phyloP scores from a whole-genome alignment of 92 coral and sea anemone species.

The Umimayanthus chanpuru region DNA sequence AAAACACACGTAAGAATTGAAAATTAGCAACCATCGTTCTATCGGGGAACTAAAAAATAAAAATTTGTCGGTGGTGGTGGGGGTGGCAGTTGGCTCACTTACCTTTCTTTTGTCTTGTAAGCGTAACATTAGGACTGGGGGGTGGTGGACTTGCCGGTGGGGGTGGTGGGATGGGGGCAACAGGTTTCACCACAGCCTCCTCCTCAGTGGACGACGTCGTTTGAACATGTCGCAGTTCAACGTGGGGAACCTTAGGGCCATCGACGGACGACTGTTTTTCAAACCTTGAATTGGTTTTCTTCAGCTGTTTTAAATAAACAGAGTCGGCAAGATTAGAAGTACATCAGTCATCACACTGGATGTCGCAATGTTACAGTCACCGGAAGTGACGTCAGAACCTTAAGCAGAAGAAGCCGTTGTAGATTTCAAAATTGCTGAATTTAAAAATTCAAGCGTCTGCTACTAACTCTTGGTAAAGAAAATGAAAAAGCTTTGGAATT shows the following conservation, averaged over 20 bases:
- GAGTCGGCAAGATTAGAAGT: background rate
- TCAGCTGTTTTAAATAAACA: constrained; percentile 22
- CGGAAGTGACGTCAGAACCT: too few relatives aligned
- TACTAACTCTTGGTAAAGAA: too few relatives aligned
- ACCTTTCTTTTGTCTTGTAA: background rate
- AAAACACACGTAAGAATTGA: too few relatives aligned
- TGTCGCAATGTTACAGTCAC: too few relatives aligned
- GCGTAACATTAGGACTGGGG: constrained; percentile 8
- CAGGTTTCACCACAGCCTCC: background rate
- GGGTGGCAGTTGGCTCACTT: background rate
- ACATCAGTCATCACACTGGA: background rate
- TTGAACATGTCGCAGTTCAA: constrained; percentile 71
- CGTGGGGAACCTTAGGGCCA: constrained; percentile 53
- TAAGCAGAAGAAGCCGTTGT: too few relatives aligned
- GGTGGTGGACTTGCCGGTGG: constrained; percentile 44
- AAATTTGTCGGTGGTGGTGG: background rate
- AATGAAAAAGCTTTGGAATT: too few relatives aligned
- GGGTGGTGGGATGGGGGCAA: constrained; percentile 35
- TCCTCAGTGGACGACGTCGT: background rate
- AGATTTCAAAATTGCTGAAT: too few relatives aligned
- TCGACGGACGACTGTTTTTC: constrained; percentile 15
- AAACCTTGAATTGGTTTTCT: constrained; percentile 29
- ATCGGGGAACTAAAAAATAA: background rate
- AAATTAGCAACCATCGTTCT: too few relatives aligned
- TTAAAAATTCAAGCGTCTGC: too few relatives aligned